Conservation (phyloP, 2,797 vertebrate species). For the Cyprinodon diabolis region DNA sequence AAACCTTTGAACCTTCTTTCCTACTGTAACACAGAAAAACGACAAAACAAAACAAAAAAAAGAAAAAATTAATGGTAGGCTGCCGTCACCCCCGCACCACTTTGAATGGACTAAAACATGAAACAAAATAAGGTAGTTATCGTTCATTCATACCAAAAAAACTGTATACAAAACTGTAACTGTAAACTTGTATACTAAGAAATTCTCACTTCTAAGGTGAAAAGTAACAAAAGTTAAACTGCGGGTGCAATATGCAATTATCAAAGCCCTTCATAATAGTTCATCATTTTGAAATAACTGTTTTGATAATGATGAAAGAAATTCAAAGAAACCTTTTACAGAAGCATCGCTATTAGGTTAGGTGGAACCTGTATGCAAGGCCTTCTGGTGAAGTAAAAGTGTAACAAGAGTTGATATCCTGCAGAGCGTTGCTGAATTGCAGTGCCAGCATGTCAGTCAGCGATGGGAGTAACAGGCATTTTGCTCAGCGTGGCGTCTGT, state of each 20-base stretch:
- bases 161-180: too few species aligned
- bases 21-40: too few species aligned
- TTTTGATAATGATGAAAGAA: not conserved
- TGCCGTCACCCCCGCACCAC: too few species aligned
- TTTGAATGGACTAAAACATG: too few species aligned
- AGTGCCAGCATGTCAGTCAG: conserved; percentile 39
- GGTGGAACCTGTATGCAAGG: not conserved
- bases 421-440: conserved; percentile 20
- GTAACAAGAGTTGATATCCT: conserved; percentile 26
- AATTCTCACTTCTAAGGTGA: too few species aligned
- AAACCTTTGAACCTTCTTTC: too few species aligned
- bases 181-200: too few species aligned
- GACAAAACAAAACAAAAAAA: too few species aligned
- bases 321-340: not conserved
- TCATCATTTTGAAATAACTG: not conserved
- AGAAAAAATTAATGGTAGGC: too few species aligned
- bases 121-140: too few species aligned
- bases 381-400: conserved; percentile 12
- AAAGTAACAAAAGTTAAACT: too few species aligned
- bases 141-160: too few species aligned
- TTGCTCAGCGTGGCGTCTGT: conserved; percentile 37
- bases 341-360: not conserved
- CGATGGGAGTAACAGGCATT: conserved; percentile 36
- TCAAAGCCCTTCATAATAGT: not conserved
- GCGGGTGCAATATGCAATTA: not conserved